Evolutionary conservation across 2,888 invertebrate genomes (phyloP), one percentile per base, ranked within the genome.

Genomic region (Andricus curvator): DNA sequence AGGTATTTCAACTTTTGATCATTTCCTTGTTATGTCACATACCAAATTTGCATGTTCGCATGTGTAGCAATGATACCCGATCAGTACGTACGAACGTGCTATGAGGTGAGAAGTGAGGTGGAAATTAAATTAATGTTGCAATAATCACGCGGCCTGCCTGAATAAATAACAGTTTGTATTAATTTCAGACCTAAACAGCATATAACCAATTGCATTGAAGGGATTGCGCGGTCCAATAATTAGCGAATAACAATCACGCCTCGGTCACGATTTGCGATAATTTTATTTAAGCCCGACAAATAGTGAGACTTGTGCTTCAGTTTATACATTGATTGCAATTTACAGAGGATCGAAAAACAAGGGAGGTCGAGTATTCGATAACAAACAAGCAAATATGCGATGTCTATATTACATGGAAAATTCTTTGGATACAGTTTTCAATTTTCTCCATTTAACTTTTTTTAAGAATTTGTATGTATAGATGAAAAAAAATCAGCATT

Each of bases 161-260:
- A 82, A 83, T 81, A 82, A 81, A 83, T 85, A 85, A 85, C 80
- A 70, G 81, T 83, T 85, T 84, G 85, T 86, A 86, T 86, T 86
- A 86, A 86, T 86, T 84, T 83, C 83, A 83, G 82, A 84, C 83
- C 82, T 84, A 85, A 86, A 84, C 78, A 80, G 82, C 77, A 83
- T n/a, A 56, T 78, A 78, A 84, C 80, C 82, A 84, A 83, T 86
- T 82, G 83, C 81, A 85, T 85, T 68, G 17, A 22, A 44, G 29
- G 68, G 56, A 56, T 56, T 56, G 37, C 51, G 25, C 51, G 44
- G 82, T 82, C 51, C 79, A 78, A 84, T 84, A 84, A 85, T 81
- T 81, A 83, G 81, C 79, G 82, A 83, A 81, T 82, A 81, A 82
- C 80, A 80, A 81, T 81, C 65, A 77, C 51, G 65, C 70, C 22